phyloP scores from a whole-genome alignment of 2,797 vertebrate species.

The Neosilurus mollespiculum region DNA sequence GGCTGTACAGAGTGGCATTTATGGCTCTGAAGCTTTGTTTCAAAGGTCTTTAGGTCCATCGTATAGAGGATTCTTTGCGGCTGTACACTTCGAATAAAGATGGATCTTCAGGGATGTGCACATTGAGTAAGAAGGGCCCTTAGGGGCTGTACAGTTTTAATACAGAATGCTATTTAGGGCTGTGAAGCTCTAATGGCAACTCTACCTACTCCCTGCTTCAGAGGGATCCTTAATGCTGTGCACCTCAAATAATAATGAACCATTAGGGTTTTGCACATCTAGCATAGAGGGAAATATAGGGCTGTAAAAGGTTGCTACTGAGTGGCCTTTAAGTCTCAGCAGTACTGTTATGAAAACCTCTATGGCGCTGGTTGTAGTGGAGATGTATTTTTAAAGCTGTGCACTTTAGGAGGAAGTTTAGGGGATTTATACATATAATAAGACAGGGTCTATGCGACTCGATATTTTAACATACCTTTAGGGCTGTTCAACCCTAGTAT shows the following conservation, averaged over 20 bases:
- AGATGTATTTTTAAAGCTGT: not conserved
- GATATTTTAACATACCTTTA: slow-evolving; percentile 2
- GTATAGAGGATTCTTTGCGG: not conserved
- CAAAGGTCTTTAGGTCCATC: not conserved
- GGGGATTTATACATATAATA: not conserved
- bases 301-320: no score
- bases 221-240: no score
- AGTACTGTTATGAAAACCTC: no score
- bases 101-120: not conserved
- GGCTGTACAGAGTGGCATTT: not conserved
- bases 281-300: no score
- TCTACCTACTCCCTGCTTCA: no score
- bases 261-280: no score
- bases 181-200: no score
- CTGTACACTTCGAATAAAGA: not conserved
- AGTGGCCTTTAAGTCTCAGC: no score
- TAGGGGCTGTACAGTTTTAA: not conserved
- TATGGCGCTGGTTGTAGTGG: not conserved
- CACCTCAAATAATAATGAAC: no score
- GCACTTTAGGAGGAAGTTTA: not conserved
- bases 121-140: not conserved
- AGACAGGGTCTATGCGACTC: not conserved
- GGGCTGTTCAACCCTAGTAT: not conserved
- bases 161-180: no score
- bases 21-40: not conserved